Conservation (phyloP, 2,888 invertebrate species). For the Adela reaumurella region DNA sequence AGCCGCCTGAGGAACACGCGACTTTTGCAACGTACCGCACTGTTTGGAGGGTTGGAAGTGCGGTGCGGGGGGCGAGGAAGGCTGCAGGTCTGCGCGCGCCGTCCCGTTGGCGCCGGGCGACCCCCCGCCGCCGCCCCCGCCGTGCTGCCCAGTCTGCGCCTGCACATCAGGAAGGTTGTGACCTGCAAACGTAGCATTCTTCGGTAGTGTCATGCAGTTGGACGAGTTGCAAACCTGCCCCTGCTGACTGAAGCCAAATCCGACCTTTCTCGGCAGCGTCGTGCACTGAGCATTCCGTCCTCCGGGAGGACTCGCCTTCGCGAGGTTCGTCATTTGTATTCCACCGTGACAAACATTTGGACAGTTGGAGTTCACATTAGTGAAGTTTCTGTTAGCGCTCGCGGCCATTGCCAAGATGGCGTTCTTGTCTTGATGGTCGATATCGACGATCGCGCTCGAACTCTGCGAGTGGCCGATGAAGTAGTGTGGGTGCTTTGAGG, state of each 20-base stretch:
- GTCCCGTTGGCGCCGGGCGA: slow-evolving; percentile 43
- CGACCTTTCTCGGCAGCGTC: slow-evolving; percentile 47
- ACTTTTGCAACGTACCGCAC: slow-evolving; percentile 40
- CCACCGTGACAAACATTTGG: slow-evolving; percentile 59
- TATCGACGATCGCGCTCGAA: slow-evolving; percentile 80
- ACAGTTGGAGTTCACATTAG: slow-evolving; percentile 32
- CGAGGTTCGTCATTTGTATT: slow-evolving; percentile 53
- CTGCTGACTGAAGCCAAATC: slow-evolving; percentile 40
- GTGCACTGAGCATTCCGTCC: slow-evolving; percentile 41
- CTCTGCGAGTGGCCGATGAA: slow-evolving; percentile 74
- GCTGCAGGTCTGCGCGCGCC: slow-evolving; percentile 20
- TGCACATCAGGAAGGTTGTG: slow-evolving; percentile 49
- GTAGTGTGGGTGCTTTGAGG: slow-evolving; percentile 73
- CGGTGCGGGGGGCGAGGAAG: slow-evolving; percentile 39
- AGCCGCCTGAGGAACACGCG: slow-evolving; percentile 71
- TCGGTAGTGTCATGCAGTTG: slow-evolving; percentile 60
- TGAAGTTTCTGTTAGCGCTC: slow-evolving; percentile 46
- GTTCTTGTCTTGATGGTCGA: slow-evolving; percentile 70
- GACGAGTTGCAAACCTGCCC: slow-evolving; percentile 43
- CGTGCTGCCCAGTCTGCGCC: slow-evolving; percentile 38
- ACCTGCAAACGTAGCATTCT: slow-evolving; percentile 48
- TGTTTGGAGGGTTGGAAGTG: slow-evolving; percentile 23
- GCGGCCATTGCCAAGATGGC: slow-evolving; percentile 47
- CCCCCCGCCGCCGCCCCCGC: slow-evolving; percentile 17
- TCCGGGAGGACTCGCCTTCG: slow-evolving; percentile 40